Evolutionary conservation across 2,113 vertebrate genomes (phyloP), one percentile per base, ranked within the genome.

Genomic region (Anguilla japonica): DNA sequence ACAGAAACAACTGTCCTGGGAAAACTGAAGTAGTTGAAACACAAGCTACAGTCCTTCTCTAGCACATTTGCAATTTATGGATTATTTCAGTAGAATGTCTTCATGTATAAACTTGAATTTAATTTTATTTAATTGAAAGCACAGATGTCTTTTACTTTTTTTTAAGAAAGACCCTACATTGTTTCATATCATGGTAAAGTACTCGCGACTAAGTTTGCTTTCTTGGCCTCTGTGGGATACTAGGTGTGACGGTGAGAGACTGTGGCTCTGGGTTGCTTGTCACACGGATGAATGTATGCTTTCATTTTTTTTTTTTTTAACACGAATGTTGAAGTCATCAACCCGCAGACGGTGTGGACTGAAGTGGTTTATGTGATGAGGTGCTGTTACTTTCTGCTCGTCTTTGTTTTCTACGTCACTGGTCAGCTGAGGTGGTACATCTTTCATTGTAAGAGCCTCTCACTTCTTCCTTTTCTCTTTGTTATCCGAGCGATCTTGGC

Each of bases 81-180:
- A 92, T 92, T 88, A 92, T 88, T 92, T 93, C 94, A 92, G 92
- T 90, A 91, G 91, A 95, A 95, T 95, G 89, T 91, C 92, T 93
- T 90, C 93, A 93, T 93, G 91, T 94, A 92, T 93, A 91, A 96
- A 95, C 95, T 96, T 96, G 94, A 96, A 96, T 95, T 96, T 94
- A 95, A 94, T 90, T 86, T 88, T 89, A 88, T 91, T 85, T 90
- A 90, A 93, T 93, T 93, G 89, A 93, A 95, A 95, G 95, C 95
- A 95, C 94, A 96, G 92, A 92, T 91, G 43, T 89, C 60, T 81
- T 90, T 93, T 41, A 5, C 11, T 82, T n/a, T 53, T 22, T 26
- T 93, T 91, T 86, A 94, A 91, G 94, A 91, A 92, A 94, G 94
- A 91, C 93, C 93, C 67, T 92, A 90, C 93, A 93, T 94, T 92